Percentiles rank a stretch among this genome's conserved stretches.
These are phyloP conservation scores for Natator depressus DNA, from an alignment of 2,113 vertebrate species.

Conservation along the genomic window DNA sequence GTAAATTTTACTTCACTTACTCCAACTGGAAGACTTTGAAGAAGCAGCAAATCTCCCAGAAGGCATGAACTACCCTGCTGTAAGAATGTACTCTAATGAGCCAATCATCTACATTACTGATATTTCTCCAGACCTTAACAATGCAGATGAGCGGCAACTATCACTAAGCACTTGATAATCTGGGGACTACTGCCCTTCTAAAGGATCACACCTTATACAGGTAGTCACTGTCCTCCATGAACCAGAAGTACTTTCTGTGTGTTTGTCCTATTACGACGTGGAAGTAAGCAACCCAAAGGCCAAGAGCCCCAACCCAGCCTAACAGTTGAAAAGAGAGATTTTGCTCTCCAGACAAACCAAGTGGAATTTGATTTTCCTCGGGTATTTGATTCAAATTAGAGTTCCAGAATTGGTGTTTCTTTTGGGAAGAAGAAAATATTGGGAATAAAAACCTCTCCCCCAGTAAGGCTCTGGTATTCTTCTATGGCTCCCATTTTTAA, in stretches of 20 bases:
- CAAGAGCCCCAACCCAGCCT: slow-evolving; percentile 6
- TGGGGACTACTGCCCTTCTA: slow-evolving; percentile 52
- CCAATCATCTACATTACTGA: slow-evolving; percentile 30
- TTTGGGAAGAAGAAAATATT: background rate
- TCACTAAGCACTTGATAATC: slow-evolving; percentile 49
- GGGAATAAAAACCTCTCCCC: background rate
- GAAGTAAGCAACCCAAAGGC: slow-evolving; percentile 11
- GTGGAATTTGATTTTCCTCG: slow-evolving; percentile 1
- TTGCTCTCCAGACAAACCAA: background rate
- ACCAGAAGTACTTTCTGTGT: background rate
- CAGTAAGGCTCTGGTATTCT: background rate
- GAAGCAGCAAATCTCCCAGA: slow-evolving; percentile 2
- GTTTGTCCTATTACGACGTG: slow-evolving; percentile 2
- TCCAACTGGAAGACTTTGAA: slow-evolving; percentile 5
- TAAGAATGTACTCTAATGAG: slow-evolving; percentile 29
- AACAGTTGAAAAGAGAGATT: background rate
- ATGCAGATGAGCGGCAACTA: slow-evolving; percentile 36
- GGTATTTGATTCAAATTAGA: background rate
- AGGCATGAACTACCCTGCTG: slow-evolving; percentile 15
- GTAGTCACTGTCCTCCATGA: slow-evolving; percentile 35
- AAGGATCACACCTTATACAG: slow-evolving; percentile 41
- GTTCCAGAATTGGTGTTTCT: background rate
- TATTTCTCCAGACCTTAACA: slow-evolving; percentile 37
- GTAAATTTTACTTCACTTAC: background rate
- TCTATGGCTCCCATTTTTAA: background rate